phyloP scores from a whole-genome alignment of 2,888 invertebrate species.

The Euphydryas editha region DNA sequence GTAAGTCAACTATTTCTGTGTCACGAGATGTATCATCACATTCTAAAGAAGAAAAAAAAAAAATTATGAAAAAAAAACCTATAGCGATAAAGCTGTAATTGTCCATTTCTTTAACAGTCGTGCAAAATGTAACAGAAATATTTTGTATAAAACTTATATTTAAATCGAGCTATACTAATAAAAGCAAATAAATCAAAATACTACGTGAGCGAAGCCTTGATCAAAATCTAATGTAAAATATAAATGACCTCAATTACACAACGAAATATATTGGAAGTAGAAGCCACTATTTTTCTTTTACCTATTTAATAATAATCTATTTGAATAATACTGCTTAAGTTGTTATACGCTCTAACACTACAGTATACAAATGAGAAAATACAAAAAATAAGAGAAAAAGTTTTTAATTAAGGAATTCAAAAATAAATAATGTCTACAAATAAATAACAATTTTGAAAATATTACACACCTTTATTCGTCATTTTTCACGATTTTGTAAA shows the following conservation, averaged over 20 bases:
- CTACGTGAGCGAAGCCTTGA: no score
- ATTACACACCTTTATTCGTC: constrained; percentile 57
- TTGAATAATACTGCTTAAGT: no score
- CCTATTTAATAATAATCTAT: no score
- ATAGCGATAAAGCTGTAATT: neutral
- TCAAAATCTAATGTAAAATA: no score
- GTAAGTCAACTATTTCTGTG: constrained; percentile 54
- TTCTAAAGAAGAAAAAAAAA: constrained; percentile 50
- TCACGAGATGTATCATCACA: constrained; percentile 51
- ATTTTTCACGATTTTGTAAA: constrained; percentile 48
- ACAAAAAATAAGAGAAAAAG: neutral
- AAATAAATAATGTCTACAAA: neutral
- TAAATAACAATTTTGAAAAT: constrained; percentile 11
- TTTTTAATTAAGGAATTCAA: neutral
- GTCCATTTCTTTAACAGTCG: neutral
- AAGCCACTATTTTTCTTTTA: no score
- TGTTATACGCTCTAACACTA: no score
- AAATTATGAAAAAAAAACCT: neutral
- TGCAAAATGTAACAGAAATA: neutral
- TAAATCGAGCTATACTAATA: no score
- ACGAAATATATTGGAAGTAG: no score
- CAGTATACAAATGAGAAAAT: neutral
- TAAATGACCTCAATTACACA: no score
- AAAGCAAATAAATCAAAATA: no score
- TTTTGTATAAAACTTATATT: no score